These are phyloP conservation scores for Seriola dumerili DNA, from an alignment of 2,113 vertebrate genomes.

Conservation along the genomic window DNA sequence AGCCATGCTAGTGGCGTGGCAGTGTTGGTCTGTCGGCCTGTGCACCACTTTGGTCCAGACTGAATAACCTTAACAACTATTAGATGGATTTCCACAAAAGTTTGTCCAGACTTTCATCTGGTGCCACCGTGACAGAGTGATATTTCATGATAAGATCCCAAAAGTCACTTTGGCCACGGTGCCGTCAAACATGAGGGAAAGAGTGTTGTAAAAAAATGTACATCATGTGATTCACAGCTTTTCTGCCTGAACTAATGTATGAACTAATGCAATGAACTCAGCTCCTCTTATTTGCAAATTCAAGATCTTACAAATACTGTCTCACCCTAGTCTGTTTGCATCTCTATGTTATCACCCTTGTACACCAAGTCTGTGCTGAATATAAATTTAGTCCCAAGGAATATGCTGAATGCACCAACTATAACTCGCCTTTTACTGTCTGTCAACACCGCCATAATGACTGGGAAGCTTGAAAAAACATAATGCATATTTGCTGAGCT, in stretches of 20 bases:
- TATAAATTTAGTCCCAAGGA: slow-evolving; percentile 62
- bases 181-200: background rate
- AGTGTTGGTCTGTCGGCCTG: background rate
- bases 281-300: slow-evolving; percentile 25
- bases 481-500: slow-evolving; percentile 65
- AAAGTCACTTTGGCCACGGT: background rate
- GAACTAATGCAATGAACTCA: slow-evolving; percentile 5
- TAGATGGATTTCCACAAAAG: background rate
- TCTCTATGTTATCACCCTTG: slow-evolving; percentile 55
- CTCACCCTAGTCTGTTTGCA: slow-evolving; percentile 48
- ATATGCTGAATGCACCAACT: slow-evolving; percentile 59
- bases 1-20: background rate
- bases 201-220: background rate
- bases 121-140: background rate
- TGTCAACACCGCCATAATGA: slow-evolving; percentile 69
- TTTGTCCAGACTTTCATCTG: background rate
- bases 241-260: slow-evolving; percentile 34
- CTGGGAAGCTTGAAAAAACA: slow-evolving; percentile 56
- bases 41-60: background rate
- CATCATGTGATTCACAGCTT: slow-evolving; percentile 19
- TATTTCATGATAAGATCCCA: background rate
- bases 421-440: slow-evolving; percentile 58
- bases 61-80: slow-evolving; percentile 1
- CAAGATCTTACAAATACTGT: slow-evolving; percentile 32
- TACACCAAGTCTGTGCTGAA: slow-evolving; percentile 43